Evolutionary conservation across 2,888 invertebrate species (phyloP).

Genomic region (Antheraea assamensis): DNA sequence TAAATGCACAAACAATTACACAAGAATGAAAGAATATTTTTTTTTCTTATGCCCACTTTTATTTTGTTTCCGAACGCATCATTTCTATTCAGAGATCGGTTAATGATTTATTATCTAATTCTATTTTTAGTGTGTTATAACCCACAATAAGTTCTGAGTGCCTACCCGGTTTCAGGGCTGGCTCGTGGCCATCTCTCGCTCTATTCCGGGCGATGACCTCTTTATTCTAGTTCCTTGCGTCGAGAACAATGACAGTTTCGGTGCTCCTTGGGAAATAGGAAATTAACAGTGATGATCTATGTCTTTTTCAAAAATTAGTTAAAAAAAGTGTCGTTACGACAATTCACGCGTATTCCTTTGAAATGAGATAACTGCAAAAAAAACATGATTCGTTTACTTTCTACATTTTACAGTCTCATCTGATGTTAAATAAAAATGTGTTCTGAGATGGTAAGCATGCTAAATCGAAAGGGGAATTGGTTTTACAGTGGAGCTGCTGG

Average conservation of each 20-base stretch:
- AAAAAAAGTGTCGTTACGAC: not conserved
- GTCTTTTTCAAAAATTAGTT: no score
- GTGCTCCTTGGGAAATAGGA: conserved; percentile 20
- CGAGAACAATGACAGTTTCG: conserved; percentile 44
- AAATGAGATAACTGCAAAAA: not conserved
- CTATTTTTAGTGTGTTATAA: not conserved
- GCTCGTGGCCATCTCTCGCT: conserved; percentile 47
- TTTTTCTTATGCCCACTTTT: not conserved
- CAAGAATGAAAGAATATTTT: not conserved
- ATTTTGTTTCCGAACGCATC: not conserved
- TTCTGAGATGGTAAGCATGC: no score
- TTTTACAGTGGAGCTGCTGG: no score
- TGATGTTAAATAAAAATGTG: no score
- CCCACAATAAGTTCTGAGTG: conserved; percentile 11
- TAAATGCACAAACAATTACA: no score
- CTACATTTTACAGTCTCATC: no score
- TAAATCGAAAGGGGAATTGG: no score
- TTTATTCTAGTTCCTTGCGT: conserved; percentile 41
- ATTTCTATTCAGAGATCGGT: no score
- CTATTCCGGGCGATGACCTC: conserved; percentile 60
- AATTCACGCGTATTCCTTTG: conserved; percentile 5
- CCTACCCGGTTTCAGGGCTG: conserved; percentile 37
- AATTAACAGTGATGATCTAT: conserved; percentile 17
- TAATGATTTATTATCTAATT: not conserved
- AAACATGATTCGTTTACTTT: no score